A percentile compares a stretch with the other conserved stretches of the same genome.
Conservation (phyloP, 2,888 invertebrate species). For the Epinotia demarniana region DNA sequence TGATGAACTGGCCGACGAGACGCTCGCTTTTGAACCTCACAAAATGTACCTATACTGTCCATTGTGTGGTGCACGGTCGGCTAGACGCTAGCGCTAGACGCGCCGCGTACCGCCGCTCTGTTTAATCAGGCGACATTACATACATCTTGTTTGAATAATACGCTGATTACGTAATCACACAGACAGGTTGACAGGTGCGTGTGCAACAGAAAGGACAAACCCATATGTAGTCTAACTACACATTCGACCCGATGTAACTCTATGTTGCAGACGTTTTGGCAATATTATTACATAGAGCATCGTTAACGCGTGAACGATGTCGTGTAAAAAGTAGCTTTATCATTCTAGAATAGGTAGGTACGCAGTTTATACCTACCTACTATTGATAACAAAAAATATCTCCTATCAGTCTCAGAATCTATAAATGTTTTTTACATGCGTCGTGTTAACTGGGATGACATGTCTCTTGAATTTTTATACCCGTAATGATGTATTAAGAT, state of each 20-base stretch:
- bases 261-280: neutral
- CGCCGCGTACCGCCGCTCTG: slow-evolving; percentile 47
- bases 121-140: slow-evolving; percentile 49
- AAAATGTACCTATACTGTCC: slow-evolving; percentile 59
- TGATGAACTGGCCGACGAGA: slow-evolving; percentile 56
- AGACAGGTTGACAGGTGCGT: slow-evolving; percentile 21
- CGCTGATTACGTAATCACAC: slow-evolving; percentile 33
- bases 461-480: neutral
- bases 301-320: neutral
- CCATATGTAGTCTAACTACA: neutral
- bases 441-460: neutral
- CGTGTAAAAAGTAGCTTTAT: neutral
- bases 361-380: neutral
- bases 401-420: neutral
- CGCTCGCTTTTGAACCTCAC: slow-evolving; percentile 62
- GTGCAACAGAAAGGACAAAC: neutral
- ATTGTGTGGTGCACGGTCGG: slow-evolving; percentile 59
- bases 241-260: neutral
- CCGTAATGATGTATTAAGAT: too few relatives aligned
- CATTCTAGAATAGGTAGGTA: neutral
- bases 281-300: neutral
- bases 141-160: slow-evolving; percentile 29
- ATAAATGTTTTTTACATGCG: neutral
- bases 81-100: slow-evolving; percentile 54
- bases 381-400: neutral